phyloP scores from a whole-genome alignment of 2,797 vertebrate genomes.

The Typhlichthys subterraneus region DNA sequence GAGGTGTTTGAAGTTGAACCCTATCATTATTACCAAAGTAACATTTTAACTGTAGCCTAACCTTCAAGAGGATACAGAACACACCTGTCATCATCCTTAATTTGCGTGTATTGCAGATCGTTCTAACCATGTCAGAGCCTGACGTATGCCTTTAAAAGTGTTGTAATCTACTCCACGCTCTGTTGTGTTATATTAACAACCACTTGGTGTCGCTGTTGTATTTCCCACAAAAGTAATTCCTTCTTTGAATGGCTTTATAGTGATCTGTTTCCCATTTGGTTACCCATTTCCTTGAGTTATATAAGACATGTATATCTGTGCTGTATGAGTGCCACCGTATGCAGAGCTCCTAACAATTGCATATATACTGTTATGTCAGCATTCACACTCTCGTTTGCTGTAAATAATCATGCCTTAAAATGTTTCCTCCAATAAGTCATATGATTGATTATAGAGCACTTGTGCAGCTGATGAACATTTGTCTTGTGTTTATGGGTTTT shows the following conservation, averaged over 20 bases:
- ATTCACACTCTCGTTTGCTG: constrained; percentile 72
- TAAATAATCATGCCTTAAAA: constrained; percentile 57
- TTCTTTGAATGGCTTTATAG: constrained; percentile 15
- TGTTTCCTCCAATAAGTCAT: constrained; percentile 63
- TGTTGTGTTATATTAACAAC: constrained; percentile 27
- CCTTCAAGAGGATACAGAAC: constrained; percentile 2
- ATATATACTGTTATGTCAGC: constrained; percentile 69
- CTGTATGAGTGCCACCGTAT: constrained; percentile 47
- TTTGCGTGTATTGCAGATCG: no score
- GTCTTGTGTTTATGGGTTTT: constrained; percentile 78
- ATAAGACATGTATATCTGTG: constrained; percentile 47
- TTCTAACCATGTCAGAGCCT: no score
- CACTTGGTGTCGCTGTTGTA: constrained; percentile 72
- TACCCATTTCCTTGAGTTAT: constrained; percentile 45
- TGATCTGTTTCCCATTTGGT: constrained; percentile 34
- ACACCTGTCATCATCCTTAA: neutral
- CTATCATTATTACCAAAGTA: constrained; percentile 16
- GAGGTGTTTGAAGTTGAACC: neutral
- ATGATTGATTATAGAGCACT: constrained; percentile 71
- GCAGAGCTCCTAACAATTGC: constrained; percentile 68
- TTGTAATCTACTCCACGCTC: neutral
- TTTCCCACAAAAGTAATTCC: constrained; percentile 41
- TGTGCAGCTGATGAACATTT: constrained; percentile 78
- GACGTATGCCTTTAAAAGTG: no score
- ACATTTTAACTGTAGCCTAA: constrained; percentile 7